These are phyloP conservation scores for Eumeta japonica DNA, from an alignment of 1,140 invertebrate species.

Conservation along the genomic window DNA sequence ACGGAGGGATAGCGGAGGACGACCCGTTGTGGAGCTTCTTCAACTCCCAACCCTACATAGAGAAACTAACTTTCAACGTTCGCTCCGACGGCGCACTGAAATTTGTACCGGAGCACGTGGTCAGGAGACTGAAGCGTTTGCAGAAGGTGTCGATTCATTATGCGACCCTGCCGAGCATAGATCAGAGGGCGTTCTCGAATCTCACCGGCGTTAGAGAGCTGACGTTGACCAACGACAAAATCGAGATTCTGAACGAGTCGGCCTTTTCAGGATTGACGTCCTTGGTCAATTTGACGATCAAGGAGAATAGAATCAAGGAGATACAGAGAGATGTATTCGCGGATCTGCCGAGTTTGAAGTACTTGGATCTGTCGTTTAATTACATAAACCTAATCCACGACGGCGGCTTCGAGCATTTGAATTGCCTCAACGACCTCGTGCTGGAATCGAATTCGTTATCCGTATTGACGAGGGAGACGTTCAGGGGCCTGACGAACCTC, in stretches of 20 bases:
- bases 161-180: constrained; percentile 66
- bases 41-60: constrained; percentile 64
- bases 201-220: constrained; percentile 67
- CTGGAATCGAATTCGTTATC: constrained; percentile 70
- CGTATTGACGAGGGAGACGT: constrained; percentile 68
- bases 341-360: constrained; percentile 65
- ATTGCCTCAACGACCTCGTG: constrained; percentile 65
- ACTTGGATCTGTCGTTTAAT: constrained; percentile 69
- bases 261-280: constrained; percentile 67
- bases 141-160: constrained; percentile 68
- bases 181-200: constrained; percentile 70
- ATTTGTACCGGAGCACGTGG: constrained; percentile 68
- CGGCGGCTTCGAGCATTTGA: constrained; percentile 68
- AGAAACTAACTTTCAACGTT: constrained; percentile 68
- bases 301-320: constrained; percentile 71
- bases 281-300: constrained; percentile 67
- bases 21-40: constrained; percentile 72
- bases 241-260: constrained; percentile 64
- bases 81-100: constrained; percentile 64
- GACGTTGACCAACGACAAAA: constrained; percentile 67
- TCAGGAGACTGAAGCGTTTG: constrained; percentile 65
- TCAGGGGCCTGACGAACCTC: constrained; percentile 67
- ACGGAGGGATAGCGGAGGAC: constrained; percentile 60
- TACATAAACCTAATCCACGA: constrained; percentile 72
- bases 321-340: constrained; percentile 73